phyloP scores from a whole-genome alignment of 2,888 invertebrate species.

The Pelosia muscerda region DNA sequence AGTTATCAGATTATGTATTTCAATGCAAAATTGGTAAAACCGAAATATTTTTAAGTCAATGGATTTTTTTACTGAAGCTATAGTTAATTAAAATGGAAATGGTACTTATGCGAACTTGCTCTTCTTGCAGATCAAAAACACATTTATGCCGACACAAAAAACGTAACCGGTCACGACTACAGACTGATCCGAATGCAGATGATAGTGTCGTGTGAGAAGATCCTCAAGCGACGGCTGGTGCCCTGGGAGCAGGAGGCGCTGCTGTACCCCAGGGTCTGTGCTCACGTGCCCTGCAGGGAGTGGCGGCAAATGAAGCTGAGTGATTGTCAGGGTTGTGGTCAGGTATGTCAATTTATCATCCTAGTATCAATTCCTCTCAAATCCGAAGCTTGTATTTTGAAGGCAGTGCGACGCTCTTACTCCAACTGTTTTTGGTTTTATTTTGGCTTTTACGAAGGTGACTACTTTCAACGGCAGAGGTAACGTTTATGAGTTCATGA shows the following conservation, averaged over 20 bases:
- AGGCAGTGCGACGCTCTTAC: neutral
- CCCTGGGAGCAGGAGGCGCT: slow-evolving; percentile 90
- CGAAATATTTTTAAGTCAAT: neutral
- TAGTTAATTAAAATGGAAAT: neutral
- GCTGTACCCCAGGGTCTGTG: slow-evolving; percentile 89
- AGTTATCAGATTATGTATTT: no score
- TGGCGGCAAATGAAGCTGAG: slow-evolving; percentile 79
- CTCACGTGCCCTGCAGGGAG: slow-evolving; percentile 84
- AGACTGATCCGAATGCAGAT: slow-evolving; percentile 88
- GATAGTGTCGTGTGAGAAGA: slow-evolving; percentile 87
- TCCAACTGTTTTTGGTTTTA: no score
- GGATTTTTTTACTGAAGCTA: no score
- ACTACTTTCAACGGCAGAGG: no score
- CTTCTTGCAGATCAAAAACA: slow-evolving; percentile 79
- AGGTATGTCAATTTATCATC: slow-evolving; percentile 65
- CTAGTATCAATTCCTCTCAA: neutral
- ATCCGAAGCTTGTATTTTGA: neutral
- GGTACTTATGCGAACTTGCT: no score
- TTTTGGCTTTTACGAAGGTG: no score
- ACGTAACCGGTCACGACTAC: slow-evolving; percentile 87
- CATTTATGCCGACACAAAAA: slow-evolving; percentile 81
- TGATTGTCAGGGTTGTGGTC: slow-evolving; percentile 87
- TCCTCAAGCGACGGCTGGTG: slow-evolving; percentile 85
- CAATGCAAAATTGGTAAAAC: no score
- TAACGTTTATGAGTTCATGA: no score